These are phyloP conservation scores for Premnoplex brunnescens DNA, from an alignment of 2,797 vertebrate species.

Conservation along the genomic window DNA sequence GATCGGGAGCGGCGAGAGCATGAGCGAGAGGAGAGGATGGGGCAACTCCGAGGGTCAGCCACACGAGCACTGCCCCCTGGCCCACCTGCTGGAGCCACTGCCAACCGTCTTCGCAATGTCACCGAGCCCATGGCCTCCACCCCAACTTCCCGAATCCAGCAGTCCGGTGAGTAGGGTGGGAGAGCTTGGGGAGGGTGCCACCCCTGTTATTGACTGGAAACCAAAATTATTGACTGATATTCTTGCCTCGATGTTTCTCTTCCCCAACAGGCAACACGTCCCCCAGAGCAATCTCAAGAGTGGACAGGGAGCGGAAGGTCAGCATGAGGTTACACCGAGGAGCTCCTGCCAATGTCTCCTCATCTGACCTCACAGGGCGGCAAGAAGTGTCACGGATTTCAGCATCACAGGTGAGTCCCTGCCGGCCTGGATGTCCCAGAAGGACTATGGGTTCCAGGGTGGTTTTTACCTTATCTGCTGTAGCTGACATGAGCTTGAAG, in stretches of 20 bases:
- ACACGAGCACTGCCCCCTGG: conserved; percentile 87
- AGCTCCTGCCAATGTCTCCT: conserved; percentile 93
- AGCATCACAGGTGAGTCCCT: conserved; percentile 87
- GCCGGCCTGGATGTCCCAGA: not conserved
- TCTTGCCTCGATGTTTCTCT: not conserved
- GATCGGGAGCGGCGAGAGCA: conserved; percentile 91
- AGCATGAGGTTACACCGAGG: conserved; percentile 96
- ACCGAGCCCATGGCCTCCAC: conserved; percentile 90
- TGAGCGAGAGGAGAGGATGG: conserved; percentile 90
- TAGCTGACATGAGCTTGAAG: not conserved
- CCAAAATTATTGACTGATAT: not conserved
- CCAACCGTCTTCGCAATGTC: conserved; percentile 89
- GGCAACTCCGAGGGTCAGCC: conserved; percentile 85
- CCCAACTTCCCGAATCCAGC: conserved; percentile 90
- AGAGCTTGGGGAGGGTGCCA: not conserved
- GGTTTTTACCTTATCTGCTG: not conserved
- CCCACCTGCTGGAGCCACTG: conserved; percentile 83
- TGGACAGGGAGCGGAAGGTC: conserved; percentile 95
- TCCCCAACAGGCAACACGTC: conserved; percentile 87
- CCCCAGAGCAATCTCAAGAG: conserved; percentile 92
- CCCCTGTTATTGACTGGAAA: not conserved
- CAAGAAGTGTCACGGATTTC: conserved; percentile 94
- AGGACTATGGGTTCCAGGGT: not conserved
- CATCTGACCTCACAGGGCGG: conserved; percentile 93
- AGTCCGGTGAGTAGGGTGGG: conserved; percentile 83